Conservation (phyloP, 1,140 invertebrate genomes). For the Diuraphis noxia region DNA sequence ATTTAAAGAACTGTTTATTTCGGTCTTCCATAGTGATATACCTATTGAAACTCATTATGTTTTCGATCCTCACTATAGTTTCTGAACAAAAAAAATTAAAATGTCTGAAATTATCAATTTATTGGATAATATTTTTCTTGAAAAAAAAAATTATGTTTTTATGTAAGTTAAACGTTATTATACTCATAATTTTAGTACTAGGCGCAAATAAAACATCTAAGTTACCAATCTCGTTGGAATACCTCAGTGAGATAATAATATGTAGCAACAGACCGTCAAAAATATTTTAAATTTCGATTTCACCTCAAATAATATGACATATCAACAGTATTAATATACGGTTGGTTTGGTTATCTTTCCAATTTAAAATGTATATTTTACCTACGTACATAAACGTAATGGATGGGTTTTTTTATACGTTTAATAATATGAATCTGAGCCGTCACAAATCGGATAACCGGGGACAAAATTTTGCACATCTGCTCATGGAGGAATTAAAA, state of each 20-base stretch:
- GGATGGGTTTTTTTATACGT: not conserved
- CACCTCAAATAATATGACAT: no score
- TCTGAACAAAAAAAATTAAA: not conserved
- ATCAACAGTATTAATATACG: not conserved
- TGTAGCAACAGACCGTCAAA: not conserved
- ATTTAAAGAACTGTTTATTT: no score
- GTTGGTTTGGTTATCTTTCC: no score
- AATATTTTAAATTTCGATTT: not conserved
- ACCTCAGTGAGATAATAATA: not conserved
- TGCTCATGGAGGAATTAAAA: not conserved
- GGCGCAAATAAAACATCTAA: not conserved
- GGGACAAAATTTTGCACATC: not conserved
- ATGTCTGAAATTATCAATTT: not conserved
- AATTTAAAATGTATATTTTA: no score
- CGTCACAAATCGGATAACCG: not conserved
- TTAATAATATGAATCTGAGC: not conserved
- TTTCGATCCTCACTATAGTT: not conserved
- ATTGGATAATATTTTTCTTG: not conserved
- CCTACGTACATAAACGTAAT: not conserved
- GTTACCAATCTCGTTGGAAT: not conserved
- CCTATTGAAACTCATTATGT: not conserved
- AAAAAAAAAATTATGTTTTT: not conserved
- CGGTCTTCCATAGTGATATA: not conserved
- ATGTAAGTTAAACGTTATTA: no score
- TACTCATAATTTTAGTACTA: not conserved